A percentile compares a stretch with the other conserved stretches of the same genome.
These are phyloP conservation scores for Colistium nudipinnis DNA, from an alignment of 2,113 vertebrate genomes.

Conservation along the genomic window DNA sequence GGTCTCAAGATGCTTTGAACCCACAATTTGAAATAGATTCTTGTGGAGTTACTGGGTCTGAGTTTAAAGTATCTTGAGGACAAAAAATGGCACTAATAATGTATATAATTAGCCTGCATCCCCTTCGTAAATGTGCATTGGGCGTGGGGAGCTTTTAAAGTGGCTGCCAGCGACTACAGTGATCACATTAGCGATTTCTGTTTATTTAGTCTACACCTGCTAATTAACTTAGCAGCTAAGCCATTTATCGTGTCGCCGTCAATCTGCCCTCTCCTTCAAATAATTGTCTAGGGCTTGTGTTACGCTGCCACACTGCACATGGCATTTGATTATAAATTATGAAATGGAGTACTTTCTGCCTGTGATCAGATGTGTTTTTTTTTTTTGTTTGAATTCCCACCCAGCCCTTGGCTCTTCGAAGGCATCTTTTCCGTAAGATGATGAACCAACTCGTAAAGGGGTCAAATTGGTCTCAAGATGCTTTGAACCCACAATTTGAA, in stretches of 20 bases:
- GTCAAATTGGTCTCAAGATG: background rate
- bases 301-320: background rate
- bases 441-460: too few species aligned
- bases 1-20: background rate
- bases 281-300: background rate
- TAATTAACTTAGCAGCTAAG: slow-evolving; percentile 14
- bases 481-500: background rate
- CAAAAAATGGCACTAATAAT: too few species aligned
- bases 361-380: slow-evolving; percentile 1
- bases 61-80: too few species aligned
- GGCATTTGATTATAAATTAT: background rate
- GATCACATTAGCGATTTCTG: slow-evolving; percentile 29
- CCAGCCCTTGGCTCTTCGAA: background rate
- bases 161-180: background rate
- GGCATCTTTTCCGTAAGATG: background rate
- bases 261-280: background rate
- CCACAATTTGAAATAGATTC: too few species aligned
- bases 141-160: background rate
- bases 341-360: background rate
- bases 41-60: too few species aligned
- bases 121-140: slow-evolving; percentile 1
- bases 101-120: background rate
- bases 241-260: background rate
- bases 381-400: too few species aligned
- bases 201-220: slow-evolving; percentile 5